phyloP scores from a whole-genome alignment of 2,888 invertebrate species.

The Heterodera filipjevi region DNA sequence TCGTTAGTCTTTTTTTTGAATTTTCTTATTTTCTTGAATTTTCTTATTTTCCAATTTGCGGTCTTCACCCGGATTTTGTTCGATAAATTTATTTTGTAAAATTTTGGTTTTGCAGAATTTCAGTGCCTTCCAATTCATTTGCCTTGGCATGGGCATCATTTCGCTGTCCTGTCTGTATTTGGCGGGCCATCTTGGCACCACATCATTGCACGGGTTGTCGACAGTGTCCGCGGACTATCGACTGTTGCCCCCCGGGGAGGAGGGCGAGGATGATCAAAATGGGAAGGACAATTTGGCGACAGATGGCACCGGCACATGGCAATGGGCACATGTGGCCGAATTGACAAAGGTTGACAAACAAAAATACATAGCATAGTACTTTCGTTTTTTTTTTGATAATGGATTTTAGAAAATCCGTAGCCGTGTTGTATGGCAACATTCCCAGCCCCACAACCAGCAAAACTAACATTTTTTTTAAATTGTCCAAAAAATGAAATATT shows the following conservation, averaged over 20 bases:
- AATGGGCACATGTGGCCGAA: neutral
- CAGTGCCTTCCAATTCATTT: slow-evolving; percentile 50
- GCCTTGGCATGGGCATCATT: slow-evolving; percentile 22
- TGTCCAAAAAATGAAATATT: no score
- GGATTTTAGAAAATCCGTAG: no score
- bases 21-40: no score
- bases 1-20: no score
- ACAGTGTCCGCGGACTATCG: neutral
- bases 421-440: no score
- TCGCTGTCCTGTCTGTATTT: slow-evolving; percentile 17
- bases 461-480: no score
- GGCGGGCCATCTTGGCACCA: slow-evolving; percentile 17
- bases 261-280: neutral
- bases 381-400: no score
- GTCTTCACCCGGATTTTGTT: neutral
- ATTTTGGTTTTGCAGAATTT: slow-evolving; percentile 50
- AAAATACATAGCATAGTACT: no score
- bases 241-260: neutral
- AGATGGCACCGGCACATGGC: neutral
- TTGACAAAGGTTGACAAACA: neutral
- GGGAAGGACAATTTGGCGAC: neutral
- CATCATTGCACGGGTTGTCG: neutral
- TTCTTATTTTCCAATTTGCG: neutral
- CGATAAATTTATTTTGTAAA: neutral
- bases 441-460: no score